Base-by-base conservation (phyloP, 2,113 vertebrate genomes). In the Indri indri region DNA sequence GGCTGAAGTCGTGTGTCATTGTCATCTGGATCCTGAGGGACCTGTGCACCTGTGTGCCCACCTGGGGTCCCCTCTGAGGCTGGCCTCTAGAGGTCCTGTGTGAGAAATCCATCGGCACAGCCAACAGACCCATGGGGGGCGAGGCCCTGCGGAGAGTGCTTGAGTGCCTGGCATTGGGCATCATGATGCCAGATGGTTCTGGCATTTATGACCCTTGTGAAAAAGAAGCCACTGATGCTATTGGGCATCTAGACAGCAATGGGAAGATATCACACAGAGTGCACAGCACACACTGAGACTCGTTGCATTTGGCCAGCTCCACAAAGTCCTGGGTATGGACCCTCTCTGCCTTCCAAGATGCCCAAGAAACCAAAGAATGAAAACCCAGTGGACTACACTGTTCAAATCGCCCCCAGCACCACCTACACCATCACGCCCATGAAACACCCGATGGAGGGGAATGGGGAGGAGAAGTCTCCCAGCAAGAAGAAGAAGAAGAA, bases 121-220 rank as follows among this genome's bases (percentile, higher is more conserved):
- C 99, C n/a, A 99, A 99, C 98, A 98, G 99, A 61, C 99, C 99
- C 5, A 99, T 99, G 99, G 99, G 99, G 34, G 99, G 99, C 65
- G 99, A 99, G 98, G 99, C 99, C 61, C 98, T 99, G 95, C 98
- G 99, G 52, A 99, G 99, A 90, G 99, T 99, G 86, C 98, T 99
- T 20, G 99, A 99, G 96, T 99, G 99, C 98, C 99, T 99, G 42
- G 99, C 99, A 70, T 99, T 99, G 7, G 99, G 99, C 92, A 99
- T 99, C 98, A 99, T 99, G 27, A 99, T 99, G 99, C 98, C 99
- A 98, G 99, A 99, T 98, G 99, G 99, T 97, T 99, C 99, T 98
- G 99, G 99, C 96, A 99, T 99, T 98, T 99, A 99, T 98, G 99
- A 99, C 98, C 99, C 99, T 99, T 99, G 99, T 99, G 99, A 99